phyloP scores from a whole-genome alignment of 2,888 invertebrate genomes.

The Unio pictorum region DNA sequence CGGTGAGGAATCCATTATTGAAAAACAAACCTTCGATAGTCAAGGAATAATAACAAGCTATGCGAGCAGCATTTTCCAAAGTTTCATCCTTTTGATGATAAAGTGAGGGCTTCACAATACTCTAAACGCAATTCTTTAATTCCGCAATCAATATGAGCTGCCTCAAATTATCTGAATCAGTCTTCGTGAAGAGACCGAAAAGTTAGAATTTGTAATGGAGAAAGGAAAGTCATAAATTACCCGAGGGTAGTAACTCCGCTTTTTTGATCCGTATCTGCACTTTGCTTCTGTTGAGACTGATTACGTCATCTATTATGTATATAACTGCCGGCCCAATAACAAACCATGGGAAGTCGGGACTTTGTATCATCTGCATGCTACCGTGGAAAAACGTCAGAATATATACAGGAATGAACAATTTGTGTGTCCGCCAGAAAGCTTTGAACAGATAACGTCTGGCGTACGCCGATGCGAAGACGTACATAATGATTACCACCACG shows the following conservation, averaged over 20 bases:
- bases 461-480: conserved; percentile 75
- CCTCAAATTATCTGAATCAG: no score
- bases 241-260: conserved; percentile 76
- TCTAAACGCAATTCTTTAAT: no score
- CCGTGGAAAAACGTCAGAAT: conserved; percentile 77
- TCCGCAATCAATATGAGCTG: no score
- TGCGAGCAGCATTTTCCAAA: no score
- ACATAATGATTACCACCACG: conserved; percentile 75
- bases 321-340: conserved; percentile 76
- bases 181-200: no score
- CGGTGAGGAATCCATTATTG: no score
- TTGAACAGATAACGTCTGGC: conserved; percentile 75
- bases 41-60: no score
- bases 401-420: conserved; percentile 76
- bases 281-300: conserved; percentile 76
- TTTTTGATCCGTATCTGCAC: conserved; percentile 76
- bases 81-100: no score
- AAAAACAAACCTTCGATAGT: no score
- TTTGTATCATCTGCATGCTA: conserved; percentile 75
- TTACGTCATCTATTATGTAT: conserved; percentile 75
- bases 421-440: conserved; percentile 78
- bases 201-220: no score
- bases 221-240: conserved; percentile 64
- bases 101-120: no score
- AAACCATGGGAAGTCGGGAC: conserved; percentile 76